Evolutionary conservation across 2,113 vertebrate species (phyloP).

Genomic region (Brachirus orientalis): DNA sequence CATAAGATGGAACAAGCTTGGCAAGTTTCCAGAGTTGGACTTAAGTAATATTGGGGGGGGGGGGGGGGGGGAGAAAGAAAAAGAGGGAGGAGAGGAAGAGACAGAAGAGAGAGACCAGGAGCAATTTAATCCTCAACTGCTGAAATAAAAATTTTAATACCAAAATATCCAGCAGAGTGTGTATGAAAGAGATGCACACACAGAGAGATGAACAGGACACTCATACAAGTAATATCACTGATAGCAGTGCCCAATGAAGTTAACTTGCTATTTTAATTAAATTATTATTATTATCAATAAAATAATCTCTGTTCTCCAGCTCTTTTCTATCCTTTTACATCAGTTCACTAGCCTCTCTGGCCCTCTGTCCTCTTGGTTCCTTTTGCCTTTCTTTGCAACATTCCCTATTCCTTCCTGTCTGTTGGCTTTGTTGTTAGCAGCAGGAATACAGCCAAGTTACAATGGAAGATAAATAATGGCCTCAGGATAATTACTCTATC

Average conservation of each 20-base stretch:
- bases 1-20: conserved; percentile 42
- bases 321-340: conserved; percentile 69
- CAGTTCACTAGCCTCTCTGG: conserved; percentile 60
- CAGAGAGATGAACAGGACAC: too few relatives aligned
- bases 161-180: conserved; percentile 49
- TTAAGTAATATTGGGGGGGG: conserved; percentile 21
- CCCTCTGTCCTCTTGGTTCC: conserved; percentile 38
- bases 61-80: too few relatives aligned
- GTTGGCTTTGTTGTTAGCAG: conserved; percentile 31
- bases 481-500: conserved; percentile 43
- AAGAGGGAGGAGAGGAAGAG: too few relatives aligned
- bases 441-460: conserved; percentile 33
- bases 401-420: conserved; percentile 21
- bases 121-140: conserved; percentile 71
- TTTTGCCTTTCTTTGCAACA: conserved; percentile 25
- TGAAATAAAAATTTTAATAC: conserved; percentile 73
- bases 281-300: conserved; percentile 83
- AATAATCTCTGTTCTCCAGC: conserved; percentile 71
- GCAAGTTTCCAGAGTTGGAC: conserved; percentile 61
- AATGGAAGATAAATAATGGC: conserved; percentile 43
- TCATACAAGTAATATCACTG: conserved; percentile 47
- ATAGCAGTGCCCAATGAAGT: too few relatives aligned
- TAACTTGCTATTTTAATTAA: too few relatives aligned
- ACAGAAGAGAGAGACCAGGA: too few relatives aligned
- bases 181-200: conserved; percentile 16